Evolutionary conservation across 2,888 invertebrate species (phyloP).

Genomic region (Catocala sponsa): DNA sequence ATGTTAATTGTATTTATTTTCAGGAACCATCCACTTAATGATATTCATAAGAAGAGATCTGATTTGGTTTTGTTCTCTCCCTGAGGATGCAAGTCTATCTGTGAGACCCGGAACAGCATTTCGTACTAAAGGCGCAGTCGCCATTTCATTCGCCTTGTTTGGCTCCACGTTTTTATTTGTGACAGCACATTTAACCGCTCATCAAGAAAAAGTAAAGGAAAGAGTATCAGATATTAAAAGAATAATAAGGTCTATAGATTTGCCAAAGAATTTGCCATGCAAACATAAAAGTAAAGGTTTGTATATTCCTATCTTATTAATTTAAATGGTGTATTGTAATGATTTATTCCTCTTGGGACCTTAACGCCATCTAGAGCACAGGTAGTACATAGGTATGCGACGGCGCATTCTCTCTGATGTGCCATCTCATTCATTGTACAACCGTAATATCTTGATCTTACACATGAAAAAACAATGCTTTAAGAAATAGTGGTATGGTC

Average conservation of each 20-base stretch:
- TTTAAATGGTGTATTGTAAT: no score
- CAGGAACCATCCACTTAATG: conserved; percentile 95
- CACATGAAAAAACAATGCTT: no score
- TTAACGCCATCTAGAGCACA: no score
- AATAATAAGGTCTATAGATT: conserved; percentile 93
- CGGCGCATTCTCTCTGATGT: no score
- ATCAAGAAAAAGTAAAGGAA: conserved; percentile 96
- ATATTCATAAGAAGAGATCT: conserved; percentile 96
- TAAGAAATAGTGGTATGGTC: no score
- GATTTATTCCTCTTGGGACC: no score
- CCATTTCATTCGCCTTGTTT: conserved; percentile 96
- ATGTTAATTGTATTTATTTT: conserved; percentile 42
- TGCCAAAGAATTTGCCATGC: conserved; percentile 94
- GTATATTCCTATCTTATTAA: conserved; percentile 11
- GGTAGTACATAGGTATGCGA: no score
- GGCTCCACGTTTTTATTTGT: conserved; percentile 98
- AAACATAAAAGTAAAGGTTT: conserved; percentile 92
- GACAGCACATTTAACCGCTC: conserved; percentile 98
- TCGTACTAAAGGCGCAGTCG: conserved; percentile 98
- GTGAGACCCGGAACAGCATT: conserved; percentile 97
- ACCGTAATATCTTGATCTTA: no score
- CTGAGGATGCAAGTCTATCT: conserved; percentile 95
- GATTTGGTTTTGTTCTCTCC: conserved; percentile 98
- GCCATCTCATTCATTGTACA: no score
- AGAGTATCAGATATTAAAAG: conserved; percentile 95